Percentiles rank a stretch among this genome's conserved stretches.
Conservation (phyloP, 1,140 invertebrate species). For the Elymnias hypermnestra region DNA sequence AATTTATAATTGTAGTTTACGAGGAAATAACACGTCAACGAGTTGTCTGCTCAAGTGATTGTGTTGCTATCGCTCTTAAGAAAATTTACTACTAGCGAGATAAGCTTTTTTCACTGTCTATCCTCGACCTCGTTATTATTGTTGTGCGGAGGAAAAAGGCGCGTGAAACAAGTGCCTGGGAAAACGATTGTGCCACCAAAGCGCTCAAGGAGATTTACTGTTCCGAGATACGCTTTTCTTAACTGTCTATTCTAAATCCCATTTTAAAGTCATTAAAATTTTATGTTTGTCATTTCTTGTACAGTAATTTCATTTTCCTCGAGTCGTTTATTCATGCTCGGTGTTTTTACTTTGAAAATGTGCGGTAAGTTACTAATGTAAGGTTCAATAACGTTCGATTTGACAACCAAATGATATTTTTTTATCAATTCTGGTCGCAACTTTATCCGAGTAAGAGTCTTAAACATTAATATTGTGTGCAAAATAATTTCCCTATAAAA, state of each 20-base stretch:
- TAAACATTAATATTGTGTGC: conserved; percentile 2
- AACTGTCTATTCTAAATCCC: background rate
- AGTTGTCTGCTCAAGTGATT: conserved; percentile 40
- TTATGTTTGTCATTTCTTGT: background rate
- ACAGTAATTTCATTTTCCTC: background rate
- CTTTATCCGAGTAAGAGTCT: too few relatives aligned
- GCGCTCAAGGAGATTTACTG: conserved; percentile 4
- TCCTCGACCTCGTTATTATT: conserved; percentile 24
- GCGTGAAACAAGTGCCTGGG: background rate
- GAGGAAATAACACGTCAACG: background rate
- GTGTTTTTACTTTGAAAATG: too few relatives aligned
- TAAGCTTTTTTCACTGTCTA: conserved; percentile 48
- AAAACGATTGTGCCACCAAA: background rate
- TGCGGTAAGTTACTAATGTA: too few relatives aligned
- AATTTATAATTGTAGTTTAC: too few relatives aligned
- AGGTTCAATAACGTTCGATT: too few relatives aligned
- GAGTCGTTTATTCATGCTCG: background rate
- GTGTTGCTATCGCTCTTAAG: conserved; percentile 43
- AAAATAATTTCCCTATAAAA: conserved; percentile 4
- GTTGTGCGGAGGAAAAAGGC: conserved; percentile 1
- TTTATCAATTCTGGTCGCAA: too few relatives aligned
- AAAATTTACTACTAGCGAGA: conserved; percentile 54
- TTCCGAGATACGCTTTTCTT: background rate
- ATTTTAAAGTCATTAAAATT: background rate
- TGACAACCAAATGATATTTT: too few relatives aligned